These are phyloP conservation scores for Pectinophora gossypiella DNA, from an alignment of 1,140 invertebrate genomes.

Conservation along the genomic window DNA sequence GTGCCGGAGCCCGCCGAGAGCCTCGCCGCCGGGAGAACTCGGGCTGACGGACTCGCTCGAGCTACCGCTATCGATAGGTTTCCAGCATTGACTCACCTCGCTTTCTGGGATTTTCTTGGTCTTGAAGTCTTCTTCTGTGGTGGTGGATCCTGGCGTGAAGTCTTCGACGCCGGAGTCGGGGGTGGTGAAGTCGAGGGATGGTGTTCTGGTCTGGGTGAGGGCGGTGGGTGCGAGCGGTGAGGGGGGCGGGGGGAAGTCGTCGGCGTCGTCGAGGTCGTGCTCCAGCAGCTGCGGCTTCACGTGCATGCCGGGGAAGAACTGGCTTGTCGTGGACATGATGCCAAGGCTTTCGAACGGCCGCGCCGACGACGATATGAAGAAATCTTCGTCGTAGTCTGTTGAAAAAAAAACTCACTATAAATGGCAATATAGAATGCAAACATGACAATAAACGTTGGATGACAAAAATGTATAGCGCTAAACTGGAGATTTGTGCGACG, in stretches of 20 bases:
- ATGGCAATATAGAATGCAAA: neutral
- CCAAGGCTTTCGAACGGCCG: constrained; percentile 80
- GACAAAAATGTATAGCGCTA: too few relatives aligned
- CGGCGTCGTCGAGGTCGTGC: constrained; percentile 22
- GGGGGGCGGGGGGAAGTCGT: constrained; percentile 34
- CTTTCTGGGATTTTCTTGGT: constrained; percentile 33
- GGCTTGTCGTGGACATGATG: constrained; percentile 78
- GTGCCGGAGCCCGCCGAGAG: constrained; percentile 83
- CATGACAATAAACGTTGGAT: neutral
- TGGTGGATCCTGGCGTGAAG: constrained; percentile 70
- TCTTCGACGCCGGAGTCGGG: constrained; percentile 78
- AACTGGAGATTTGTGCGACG: too few relatives aligned
- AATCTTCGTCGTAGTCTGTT: constrained; percentile 78
- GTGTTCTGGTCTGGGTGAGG: constrained; percentile 29
- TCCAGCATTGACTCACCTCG: constrained; percentile 27
- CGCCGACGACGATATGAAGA: constrained; percentile 83
- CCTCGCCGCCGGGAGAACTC: constrained; percentile 51
- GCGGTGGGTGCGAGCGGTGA: constrained; percentile 11
- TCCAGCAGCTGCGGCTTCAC: constrained; percentile 38
- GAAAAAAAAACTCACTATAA: neutral
- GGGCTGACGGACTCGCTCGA: constrained; percentile 60
- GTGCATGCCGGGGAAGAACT: constrained; percentile 82
- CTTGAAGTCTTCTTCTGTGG: constrained; percentile 46
- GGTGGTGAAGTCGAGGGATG: constrained; percentile 70
- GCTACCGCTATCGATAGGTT: constrained; percentile 51